Base-by-base conservation (phyloP, 2,113 vertebrate genomes). In the Siphamia tubifer region DNA sequence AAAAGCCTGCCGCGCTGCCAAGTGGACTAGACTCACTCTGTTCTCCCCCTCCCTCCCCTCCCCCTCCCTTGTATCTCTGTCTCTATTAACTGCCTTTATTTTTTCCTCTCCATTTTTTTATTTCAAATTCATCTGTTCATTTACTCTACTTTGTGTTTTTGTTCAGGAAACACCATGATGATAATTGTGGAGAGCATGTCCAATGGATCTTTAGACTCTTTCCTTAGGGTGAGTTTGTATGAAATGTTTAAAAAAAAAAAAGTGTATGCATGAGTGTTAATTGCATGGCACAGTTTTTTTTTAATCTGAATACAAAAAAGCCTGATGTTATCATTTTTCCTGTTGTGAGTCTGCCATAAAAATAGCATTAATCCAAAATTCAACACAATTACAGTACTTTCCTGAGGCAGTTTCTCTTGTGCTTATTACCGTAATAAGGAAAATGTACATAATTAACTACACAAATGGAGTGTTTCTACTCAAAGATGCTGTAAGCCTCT, bases 121-220 rank as follows among this genome's bases (percentile, higher is more conserved):
- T n/a, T 23, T 19, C 12, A 8, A 1, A 21, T 51, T 49, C 55
- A 48, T 34, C 21, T 27, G 4, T 32, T 62, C 49, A 40, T 31
- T 5, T 12, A 2, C 20, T 9, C 34, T 3, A 0, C 35, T 49
- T 5, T 58, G 20, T 58, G 11, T 77, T 9, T 67, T 23, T 52
- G 53, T 78, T 31, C 90, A 98, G 96, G 96, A 69, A 98, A 90
- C 76, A 95, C 94, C 57, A 91, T 96, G 94, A 98, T 98, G 97
- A 96, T 96, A 5, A 91, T 99, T 38, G 93, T 92, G 36, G 97
- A 99, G 82, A 95, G 93, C 83, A 90, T 98, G 96, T 90, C 92
- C 13, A 97, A 95, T 0, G 96, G 96, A 10, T 77, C 94, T 52
- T 90, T 99, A 72, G 96, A 99, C 24, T 91, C 94, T 25, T 98